Percentiles rank a stretch among this genome's conserved stretches.
Conservation (phyloP, 2,888 invertebrate species). For the Drosophila flavopinicola region DNA sequence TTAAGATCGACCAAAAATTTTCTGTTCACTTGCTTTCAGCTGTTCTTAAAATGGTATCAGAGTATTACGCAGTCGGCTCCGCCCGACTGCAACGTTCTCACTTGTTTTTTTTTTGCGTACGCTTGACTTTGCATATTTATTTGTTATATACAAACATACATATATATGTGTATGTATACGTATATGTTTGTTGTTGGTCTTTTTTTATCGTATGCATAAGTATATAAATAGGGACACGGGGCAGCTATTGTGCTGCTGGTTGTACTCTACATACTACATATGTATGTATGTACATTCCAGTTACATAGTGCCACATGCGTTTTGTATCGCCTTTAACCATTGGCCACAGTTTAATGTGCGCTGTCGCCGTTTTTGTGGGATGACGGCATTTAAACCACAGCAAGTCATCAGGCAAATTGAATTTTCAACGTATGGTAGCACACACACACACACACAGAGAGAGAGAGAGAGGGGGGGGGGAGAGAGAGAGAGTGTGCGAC, state of each 20-base stretch:
- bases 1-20: too few species aligned
- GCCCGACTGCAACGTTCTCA: too few species aligned
- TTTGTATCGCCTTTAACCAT: constrained; percentile 57
- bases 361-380: constrained; percentile 67
- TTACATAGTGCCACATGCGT: constrained; percentile 41
- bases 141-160: too few species aligned
- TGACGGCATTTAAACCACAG: constrained; percentile 75
- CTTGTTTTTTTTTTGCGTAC: constrained; percentile 21
- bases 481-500: constrained; percentile 16
- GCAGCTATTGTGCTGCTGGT: constrained; percentile 29
- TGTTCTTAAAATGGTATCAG: too few species aligned
- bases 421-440: constrained; percentile 81
- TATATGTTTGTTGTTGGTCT: constrained; percentile 21
- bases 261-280: neutral
- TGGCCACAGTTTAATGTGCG: constrained; percentile 71
- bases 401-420: constrained; percentile 83
- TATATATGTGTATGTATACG: constrained; percentile 1
- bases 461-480: constrained; percentile 3
- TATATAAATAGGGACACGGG: constrained; percentile 61
- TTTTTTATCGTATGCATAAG: constrained; percentile 67
- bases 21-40: too few species aligned
- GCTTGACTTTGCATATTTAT: constrained; percentile 18
- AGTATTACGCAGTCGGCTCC: too few species aligned
- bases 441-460: constrained; percentile 35
- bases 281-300: constrained; percentile 20